Evolutionary conservation across 2,888 invertebrate genomes (phyloP).

Genomic region (Drosophila buzzatii): DNA sequence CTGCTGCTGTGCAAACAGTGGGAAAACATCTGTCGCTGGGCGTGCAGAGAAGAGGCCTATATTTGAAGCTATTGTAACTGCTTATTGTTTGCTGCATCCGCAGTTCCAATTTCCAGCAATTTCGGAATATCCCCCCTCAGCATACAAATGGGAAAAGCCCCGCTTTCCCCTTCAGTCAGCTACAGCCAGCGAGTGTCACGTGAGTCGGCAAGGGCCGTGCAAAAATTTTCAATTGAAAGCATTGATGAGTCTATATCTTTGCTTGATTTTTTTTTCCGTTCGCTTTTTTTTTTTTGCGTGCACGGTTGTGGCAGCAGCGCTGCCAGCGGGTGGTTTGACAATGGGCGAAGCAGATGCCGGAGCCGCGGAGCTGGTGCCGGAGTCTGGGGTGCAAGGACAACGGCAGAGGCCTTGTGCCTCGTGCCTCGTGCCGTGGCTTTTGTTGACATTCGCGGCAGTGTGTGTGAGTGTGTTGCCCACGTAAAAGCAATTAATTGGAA

Average conservation of each 20-base stretch:
- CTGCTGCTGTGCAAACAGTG: slow-evolving; percentile 58
- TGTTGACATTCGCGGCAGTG: slow-evolving; percentile 65
- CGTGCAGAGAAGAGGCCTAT: slow-evolving; percentile 44
- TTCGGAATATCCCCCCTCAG: slow-evolving; percentile 34
- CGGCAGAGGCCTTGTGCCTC: slow-evolving; percentile 34
- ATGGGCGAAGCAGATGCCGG: slow-evolving; percentile 16
- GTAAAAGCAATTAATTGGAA: slow-evolving; percentile 79
- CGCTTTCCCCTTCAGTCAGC: not conserved
- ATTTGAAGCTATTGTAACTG: slow-evolving; percentile 52
- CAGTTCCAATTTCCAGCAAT: slow-evolving; percentile 70
- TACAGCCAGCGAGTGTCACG: slow-evolving; percentile 37
- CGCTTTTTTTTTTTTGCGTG: slow-evolving; percentile 24
- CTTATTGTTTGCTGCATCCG: slow-evolving; percentile 70
- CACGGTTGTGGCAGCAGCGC: slow-evolving; percentile 64
- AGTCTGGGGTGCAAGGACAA: slow-evolving; percentile 15
- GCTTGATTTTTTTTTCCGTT: slow-evolving; percentile 19
- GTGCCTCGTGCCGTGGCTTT: slow-evolving; percentile 57
- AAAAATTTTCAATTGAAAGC: slow-evolving; percentile 78
- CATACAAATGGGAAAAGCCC: slow-evolving; percentile 54
- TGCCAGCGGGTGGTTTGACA: slow-evolving; percentile 59
- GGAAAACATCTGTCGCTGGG: slow-evolving; percentile 49
- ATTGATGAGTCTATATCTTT: slow-evolving; percentile 75
- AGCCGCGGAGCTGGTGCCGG: not conserved
- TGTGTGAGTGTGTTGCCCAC: slow-evolving; percentile 49
- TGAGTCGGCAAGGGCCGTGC: slow-evolving; percentile 62